These are phyloP conservation scores for Cochlearius cochlearius DNA, from an alignment of 2,113 vertebrate species.

Conservation along the genomic window DNA sequence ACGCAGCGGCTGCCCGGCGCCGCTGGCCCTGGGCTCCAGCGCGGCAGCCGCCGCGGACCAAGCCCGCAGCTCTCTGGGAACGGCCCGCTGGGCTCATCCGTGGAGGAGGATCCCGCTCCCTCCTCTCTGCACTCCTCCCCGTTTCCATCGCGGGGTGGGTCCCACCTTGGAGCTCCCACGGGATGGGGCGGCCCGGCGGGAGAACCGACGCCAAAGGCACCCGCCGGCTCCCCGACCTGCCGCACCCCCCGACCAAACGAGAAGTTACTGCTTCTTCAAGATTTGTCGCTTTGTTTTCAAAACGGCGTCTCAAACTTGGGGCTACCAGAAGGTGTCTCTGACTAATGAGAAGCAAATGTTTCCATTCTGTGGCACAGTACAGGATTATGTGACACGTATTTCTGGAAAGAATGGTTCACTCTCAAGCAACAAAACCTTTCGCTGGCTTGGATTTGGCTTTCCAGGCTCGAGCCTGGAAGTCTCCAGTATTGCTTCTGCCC, in stretches of 20 bases:
- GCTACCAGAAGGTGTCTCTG: not conserved
- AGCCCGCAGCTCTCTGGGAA: not conserved
- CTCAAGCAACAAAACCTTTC: not conserved
- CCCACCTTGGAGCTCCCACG: not conserved
- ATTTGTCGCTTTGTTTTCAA: not conserved
- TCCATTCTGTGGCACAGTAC: not conserved
- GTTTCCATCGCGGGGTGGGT: not conserved
- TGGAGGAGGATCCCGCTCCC: not conserved
- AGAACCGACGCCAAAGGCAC: not conserved
- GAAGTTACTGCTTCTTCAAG: not conserved
- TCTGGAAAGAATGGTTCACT: not conserved
- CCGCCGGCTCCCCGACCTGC: no score
- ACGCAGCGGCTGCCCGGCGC: not conserved
- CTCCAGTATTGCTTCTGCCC: not conserved
- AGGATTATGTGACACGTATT: not conserved
- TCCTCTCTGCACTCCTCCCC: not conserved
- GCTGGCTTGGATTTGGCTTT: not conserved
- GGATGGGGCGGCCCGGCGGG: fast-evolving
- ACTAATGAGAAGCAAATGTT: slow-evolving; percentile 8
- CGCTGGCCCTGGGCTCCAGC: not conserved
- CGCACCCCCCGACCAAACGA: fast-evolving
- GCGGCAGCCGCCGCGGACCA: fast-evolving
- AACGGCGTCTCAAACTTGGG: not conserved
- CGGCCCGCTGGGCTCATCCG: fast-evolving
- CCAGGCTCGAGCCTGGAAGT: not conserved